Percentiles rank a stretch among this genome's conserved stretches.
Conservation (phyloP, 2,888 invertebrate genomes). For the Netelia inedita region DNA sequence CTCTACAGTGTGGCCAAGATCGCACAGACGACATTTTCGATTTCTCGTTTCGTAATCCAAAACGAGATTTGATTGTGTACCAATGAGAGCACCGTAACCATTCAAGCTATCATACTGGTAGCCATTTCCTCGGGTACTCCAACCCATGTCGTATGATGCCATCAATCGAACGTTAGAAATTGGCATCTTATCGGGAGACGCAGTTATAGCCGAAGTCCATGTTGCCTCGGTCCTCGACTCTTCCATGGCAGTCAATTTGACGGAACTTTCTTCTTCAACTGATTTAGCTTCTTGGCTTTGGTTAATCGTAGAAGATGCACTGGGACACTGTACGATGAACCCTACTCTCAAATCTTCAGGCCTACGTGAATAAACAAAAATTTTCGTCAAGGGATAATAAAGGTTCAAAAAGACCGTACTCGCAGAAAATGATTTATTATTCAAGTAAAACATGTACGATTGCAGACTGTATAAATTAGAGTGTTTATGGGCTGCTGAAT, state of each 20-base stretch:
- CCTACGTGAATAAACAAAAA: conserved; percentile 19
- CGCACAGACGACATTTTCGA: conserved; percentile 66
- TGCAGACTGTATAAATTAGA: not conserved
- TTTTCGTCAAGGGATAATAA: conserved; percentile 4
- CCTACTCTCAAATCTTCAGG: conserved; percentile 36
- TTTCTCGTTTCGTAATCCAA: conserved; percentile 66
- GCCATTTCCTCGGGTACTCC: conserved; percentile 65
- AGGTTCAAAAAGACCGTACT: not conserved
- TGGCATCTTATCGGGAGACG: conserved; percentile 15
- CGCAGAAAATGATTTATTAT: conserved; percentile 18
- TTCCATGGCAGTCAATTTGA: conserved; percentile 36
- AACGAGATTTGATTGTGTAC: conserved; percentile 63
- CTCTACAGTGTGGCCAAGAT: conserved; percentile 52
- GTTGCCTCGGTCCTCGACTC: conserved; percentile 36
- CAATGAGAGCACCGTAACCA: conserved; percentile 68
- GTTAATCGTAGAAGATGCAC: conserved; percentile 5
- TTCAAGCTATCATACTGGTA: conserved; percentile 66
- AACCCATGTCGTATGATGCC: conserved; percentile 65
- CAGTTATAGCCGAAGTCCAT: conserved; percentile 25
- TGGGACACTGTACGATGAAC: conserved; percentile 30
- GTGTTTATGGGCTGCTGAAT: conserved; percentile 4
- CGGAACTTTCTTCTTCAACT: conserved; percentile 25
- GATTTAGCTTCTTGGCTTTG: conserved; percentile 26
- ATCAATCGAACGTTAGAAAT: conserved; percentile 24
- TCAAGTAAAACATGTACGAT: conserved; percentile 7